phyloP scores from a whole-genome alignment of 2,797 vertebrate species.

The Tangara arthus region DNA sequence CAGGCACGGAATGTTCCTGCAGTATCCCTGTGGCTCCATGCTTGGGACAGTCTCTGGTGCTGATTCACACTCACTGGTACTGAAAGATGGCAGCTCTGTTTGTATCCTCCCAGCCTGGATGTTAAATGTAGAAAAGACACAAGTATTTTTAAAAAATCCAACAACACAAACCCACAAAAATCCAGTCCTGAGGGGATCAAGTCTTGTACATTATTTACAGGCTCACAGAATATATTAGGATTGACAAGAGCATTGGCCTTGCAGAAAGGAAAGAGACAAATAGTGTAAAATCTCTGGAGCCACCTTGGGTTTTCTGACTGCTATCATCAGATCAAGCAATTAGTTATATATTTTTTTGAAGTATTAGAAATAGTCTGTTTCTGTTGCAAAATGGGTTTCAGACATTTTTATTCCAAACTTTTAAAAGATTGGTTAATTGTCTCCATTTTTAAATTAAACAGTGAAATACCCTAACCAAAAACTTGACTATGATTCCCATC shows the following conservation, averaged over 20 bases:
- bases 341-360: slow-evolving; percentile 1
- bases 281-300: slow-evolving; percentile 4
- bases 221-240: background rate
- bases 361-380: slow-evolving; percentile 47
- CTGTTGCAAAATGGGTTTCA: slow-evolving; percentile 38
- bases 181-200: background rate
- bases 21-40: background rate
- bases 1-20: background rate
- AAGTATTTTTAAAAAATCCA: background rate
- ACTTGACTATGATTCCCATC: slow-evolving; percentile 2
- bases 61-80: background rate
- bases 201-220: background rate
- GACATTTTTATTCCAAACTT: slow-evolving; percentile 8
- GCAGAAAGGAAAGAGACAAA: background rate
- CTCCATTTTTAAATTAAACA: slow-evolving; percentile 10
- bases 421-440: background rate
- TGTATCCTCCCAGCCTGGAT: background rate
- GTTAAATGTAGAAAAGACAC: background rate
- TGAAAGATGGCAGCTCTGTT: background rate
- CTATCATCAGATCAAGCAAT: background rate
- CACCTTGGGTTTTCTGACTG: background rate
- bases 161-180: background rate
- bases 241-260: background rate
- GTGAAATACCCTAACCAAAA: background rate
- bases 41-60: background rate